Percentiles rank a stretch among this genome's conserved stretches.
Conservation (phyloP, 37 sponge, comb jelly and placozoan species). For the Crambe crambe region DNA sequence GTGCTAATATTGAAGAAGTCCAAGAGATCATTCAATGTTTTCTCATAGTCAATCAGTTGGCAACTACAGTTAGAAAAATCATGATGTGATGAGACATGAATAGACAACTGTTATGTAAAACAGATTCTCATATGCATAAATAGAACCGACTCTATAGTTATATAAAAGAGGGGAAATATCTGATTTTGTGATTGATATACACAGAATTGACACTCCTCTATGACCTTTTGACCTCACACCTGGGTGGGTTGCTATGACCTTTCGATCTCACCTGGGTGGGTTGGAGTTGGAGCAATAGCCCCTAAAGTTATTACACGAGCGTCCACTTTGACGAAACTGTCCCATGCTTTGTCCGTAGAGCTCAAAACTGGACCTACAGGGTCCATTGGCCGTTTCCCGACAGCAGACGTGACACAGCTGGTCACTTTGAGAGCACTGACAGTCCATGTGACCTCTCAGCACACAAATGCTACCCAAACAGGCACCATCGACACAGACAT, state of each 20-base stretch:
- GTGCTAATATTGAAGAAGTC: conserved; percentile 57
- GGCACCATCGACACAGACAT: conserved; percentile 41
- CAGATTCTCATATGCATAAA: too few relatives aligned
- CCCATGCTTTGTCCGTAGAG: conserved; percentile 7
- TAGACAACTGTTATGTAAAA: too few relatives aligned
- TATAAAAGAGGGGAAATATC: too few relatives aligned
- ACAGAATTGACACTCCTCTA: neutral
- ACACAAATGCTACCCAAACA: conserved; percentile 40
- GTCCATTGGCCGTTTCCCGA: neutral
- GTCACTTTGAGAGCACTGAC: conserved; percentile 47
- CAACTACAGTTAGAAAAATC: too few relatives aligned
- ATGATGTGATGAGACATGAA: too few relatives aligned
- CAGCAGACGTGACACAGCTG: conserved; percentile 74
- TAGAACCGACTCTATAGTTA: too few relatives aligned
- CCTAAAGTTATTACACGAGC: conserved; percentile 79
- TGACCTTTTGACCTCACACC: too few relatives aligned
- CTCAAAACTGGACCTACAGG: conserved; percentile 19
- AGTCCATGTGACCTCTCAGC: conserved; percentile 40
- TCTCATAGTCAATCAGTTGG: conserved; percentile 62
- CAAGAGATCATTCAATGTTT: conserved; percentile 39
- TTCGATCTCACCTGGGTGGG: conserved; percentile 26
- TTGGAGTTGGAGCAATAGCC: conserved; percentile 76
- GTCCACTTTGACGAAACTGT: conserved; percentile 41
- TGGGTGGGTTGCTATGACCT: too few relatives aligned
- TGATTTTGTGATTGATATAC: too few relatives aligned